A percentile compares a stretch with the other conserved stretches of the same genome.
Conservation (phyloP, 2,888 invertebrate species). For the Ypsolopha scabrella region DNA sequence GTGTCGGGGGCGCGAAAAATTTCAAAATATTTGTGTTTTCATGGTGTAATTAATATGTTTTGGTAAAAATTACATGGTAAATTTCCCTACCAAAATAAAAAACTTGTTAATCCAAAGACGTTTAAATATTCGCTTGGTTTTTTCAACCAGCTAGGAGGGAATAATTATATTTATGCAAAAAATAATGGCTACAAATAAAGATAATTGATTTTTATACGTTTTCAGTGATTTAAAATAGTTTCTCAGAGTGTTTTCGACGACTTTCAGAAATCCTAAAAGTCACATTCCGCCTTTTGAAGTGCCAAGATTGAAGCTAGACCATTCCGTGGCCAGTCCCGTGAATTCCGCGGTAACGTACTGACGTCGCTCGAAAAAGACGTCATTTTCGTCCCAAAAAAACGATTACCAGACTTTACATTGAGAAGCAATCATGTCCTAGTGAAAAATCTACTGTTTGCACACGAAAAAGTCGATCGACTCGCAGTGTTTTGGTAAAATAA, state of each 20-base stretch:
- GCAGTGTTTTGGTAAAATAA: constrained; percentile 13
- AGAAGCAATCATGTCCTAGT: constrained; percentile 41
- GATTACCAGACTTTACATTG: constrained; percentile 20
- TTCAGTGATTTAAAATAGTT: not conserved
- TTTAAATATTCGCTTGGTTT: no score
- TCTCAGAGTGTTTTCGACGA: not conserved
- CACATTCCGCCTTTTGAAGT: constrained; percentile 26
- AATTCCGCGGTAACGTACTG: constrained; percentile 41
- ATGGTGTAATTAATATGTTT: no score
- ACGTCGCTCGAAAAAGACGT: constrained; percentile 21
- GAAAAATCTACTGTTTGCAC: no score
- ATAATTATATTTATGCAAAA: no score
- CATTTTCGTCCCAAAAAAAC: constrained; percentile 15
- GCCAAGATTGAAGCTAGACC: constrained; percentile 28
- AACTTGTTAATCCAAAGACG: no score
- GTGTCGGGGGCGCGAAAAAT: constrained; percentile 16
- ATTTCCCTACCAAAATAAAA: no score
- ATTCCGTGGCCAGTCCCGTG: constrained; percentile 53
- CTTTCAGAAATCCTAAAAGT: not conserved
- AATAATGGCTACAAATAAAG: no score
- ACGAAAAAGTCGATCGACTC: constrained; percentile 12
- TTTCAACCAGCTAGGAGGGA: no score
- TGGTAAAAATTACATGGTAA: no score
- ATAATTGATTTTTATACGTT: not conserved
- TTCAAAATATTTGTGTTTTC: constrained; percentile 2